phyloP scores from a whole-genome alignment of 2,113 vertebrate species.

The Sylvilagus bachmani region DNA sequence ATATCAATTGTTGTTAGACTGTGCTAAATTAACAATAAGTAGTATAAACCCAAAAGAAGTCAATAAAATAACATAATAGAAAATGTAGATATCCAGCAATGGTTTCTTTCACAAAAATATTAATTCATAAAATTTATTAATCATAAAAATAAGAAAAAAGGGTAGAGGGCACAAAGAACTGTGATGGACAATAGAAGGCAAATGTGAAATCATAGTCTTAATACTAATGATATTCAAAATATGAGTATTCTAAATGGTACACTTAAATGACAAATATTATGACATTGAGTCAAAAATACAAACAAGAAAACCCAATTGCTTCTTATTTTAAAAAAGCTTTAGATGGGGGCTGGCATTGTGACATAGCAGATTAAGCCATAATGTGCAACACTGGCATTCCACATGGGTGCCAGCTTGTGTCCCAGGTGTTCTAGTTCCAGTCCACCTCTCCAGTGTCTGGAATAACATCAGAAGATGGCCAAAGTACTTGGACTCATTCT shows the following conservation, averaged over 20 bases:
- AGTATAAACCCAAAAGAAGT: background rate
- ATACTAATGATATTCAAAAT: background rate
- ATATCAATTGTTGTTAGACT: too few species aligned
- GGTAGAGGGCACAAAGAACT: background rate
- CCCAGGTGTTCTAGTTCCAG: too few species aligned
- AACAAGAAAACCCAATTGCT: background rate
- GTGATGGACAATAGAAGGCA: background rate
- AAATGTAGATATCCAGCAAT: background rate
- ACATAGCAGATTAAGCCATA: too few species aligned
- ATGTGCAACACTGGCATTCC: too few species aligned
- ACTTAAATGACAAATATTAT: background rate
- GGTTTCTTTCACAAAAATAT: too few species aligned
- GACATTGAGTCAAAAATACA: background rate
- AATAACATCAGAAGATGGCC: too few species aligned
- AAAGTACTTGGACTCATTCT: too few species aligned
- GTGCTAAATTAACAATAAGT: background rate
- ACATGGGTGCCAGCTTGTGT: too few species aligned
- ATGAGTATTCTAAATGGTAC: background rate
- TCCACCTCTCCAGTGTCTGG: too few species aligned
- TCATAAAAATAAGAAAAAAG: background rate
- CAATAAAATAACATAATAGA: background rate
- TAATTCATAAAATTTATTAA: background rate
- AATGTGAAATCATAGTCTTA: background rate
- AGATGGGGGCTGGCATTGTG: too few species aligned
- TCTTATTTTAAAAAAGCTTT: too few species aligned